Percentiles rank a stretch among this genome's conserved stretches.
phyloP scores from a whole-genome alignment of 2,113 vertebrate genomes.

The Jaculus jaculus region DNA sequence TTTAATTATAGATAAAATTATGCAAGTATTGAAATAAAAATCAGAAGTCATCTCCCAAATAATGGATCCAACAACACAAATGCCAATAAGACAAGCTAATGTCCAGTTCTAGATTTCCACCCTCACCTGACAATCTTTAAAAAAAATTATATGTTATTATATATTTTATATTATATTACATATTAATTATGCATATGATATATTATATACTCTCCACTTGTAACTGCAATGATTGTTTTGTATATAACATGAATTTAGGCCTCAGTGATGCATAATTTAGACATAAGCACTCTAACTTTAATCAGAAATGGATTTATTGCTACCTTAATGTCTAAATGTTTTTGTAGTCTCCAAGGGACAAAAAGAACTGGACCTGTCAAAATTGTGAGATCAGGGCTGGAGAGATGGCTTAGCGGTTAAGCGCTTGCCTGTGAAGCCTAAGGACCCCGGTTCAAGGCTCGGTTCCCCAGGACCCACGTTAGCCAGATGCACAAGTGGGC shows the following conservation, averaged over 20 bases:
- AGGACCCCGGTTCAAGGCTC: too few species aligned
- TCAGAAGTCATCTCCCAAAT: neutral
- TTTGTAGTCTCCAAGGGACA: neutral
- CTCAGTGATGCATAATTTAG: conserved; percentile 30
- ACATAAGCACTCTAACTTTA: conserved; percentile 18
- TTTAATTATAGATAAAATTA: too few species aligned
- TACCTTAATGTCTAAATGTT: neutral
- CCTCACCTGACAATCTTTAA: neutral
- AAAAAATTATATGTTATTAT: too few species aligned
- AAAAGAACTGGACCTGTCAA: neutral
- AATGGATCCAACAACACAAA: neutral
- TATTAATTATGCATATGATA: too few species aligned
- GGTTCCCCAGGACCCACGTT: too few species aligned
- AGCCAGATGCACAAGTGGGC: too few species aligned
- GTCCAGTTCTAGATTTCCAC: neutral
- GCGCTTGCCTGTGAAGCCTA: too few species aligned
- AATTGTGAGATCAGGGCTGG: neutral
- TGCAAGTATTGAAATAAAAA: neutral
- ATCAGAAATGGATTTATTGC: conserved; percentile 30
- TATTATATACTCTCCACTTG: neutral
- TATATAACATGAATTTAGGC: neutral
- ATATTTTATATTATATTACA: too few species aligned
- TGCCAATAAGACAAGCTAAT: neutral
- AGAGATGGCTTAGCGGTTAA: too few species aligned
- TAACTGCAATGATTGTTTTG: neutral